A percentile compares a stretch with the other conserved stretches of the same genome.
These are phyloP conservation scores for Saccostrea echinata DNA, from an alignment of 1,140 invertebrate species.

Conservation along the genomic window DNA sequence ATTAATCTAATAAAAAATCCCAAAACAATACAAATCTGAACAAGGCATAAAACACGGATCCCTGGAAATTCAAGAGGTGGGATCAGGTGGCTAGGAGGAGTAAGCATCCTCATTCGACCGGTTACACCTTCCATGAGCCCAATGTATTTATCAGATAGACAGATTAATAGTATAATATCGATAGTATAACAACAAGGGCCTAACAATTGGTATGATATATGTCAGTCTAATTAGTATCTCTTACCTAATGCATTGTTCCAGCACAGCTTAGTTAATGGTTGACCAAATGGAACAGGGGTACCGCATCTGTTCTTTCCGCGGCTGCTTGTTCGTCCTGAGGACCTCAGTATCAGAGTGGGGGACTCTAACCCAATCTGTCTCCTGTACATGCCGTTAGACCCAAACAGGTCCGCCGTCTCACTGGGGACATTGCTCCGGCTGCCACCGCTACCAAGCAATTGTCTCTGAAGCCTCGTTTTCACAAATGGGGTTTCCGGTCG, in stretches of 20 bases:
- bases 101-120: no score
- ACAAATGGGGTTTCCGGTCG: slow-evolving; percentile 47
- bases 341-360: neutral
- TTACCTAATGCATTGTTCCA: slow-evolving; percentile 44
- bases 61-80: no score
- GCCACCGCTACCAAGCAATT: slow-evolving; percentile 35
- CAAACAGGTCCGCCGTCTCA: slow-evolving; percentile 42
- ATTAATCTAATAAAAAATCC: no score
- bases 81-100: no score
- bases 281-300: slow-evolving; percentile 39
- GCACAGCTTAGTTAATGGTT: slow-evolving; percentile 43
- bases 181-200: no score
- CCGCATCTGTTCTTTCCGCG: slow-evolving; percentile 13
- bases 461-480: slow-evolving; percentile 34
- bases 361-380: slow-evolving; percentile 9
- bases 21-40: no score
- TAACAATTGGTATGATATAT: no score
- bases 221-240: no score
- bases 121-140: no score
- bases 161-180: no score
- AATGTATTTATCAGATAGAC: no score
- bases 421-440: slow-evolving; percentile 39
- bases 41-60: no score
- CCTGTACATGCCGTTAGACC: slow-evolving; percentile 43
- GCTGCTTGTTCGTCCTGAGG: slow-evolving; percentile 13